These are phyloP conservation scores for Cyrtorhinus lividipennis DNA, from an alignment of 1,140 invertebrate genomes.

Conservation along the genomic window DNA sequence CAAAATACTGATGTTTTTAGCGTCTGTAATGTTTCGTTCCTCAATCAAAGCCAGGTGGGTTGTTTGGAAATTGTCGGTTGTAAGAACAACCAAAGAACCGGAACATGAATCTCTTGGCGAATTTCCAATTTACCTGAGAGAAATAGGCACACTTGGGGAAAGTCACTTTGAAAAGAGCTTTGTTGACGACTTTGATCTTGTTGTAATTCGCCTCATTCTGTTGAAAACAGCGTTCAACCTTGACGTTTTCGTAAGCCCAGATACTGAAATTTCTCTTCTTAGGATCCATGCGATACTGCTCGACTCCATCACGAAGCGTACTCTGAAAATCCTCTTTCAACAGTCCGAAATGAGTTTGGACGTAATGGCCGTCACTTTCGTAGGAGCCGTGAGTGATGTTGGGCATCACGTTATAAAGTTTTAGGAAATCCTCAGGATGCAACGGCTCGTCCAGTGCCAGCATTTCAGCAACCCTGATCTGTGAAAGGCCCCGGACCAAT, in stretches of 20 bases:
- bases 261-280: slow-evolving; percentile 26
- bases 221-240: not conserved
- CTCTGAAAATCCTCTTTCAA: slow-evolving; percentile 35
- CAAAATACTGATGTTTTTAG: slow-evolving; percentile 46
- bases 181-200: not conserved
- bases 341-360: slow-evolving; percentile 36
- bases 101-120: not conserved
- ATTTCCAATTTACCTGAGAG: slow-evolving; percentile 27
- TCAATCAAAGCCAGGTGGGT: not conserved
- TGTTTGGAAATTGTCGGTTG: not conserved
- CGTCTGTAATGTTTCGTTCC: slow-evolving; percentile 37
- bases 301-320: slow-evolving; percentile 32
- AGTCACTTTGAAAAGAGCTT: not conserved
- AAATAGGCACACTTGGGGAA: slow-evolving; percentile 47
- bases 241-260: slow-evolving; percentile 13
- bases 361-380: slow-evolving; percentile 32
- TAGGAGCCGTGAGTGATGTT: slow-evolving; percentile 24
- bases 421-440: not conserved
- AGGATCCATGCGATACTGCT: not conserved
- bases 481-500: not conserved
- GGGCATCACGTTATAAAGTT: not conserved
- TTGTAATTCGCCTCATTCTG: too few relatives aligned
- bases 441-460: not conserved
- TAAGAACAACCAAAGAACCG: not conserved
- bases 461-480: not conserved